Evolutionary conservation across 1,140 invertebrate genomes (phyloP).

Genomic region (Aphelenchoides besseyi): DNA sequence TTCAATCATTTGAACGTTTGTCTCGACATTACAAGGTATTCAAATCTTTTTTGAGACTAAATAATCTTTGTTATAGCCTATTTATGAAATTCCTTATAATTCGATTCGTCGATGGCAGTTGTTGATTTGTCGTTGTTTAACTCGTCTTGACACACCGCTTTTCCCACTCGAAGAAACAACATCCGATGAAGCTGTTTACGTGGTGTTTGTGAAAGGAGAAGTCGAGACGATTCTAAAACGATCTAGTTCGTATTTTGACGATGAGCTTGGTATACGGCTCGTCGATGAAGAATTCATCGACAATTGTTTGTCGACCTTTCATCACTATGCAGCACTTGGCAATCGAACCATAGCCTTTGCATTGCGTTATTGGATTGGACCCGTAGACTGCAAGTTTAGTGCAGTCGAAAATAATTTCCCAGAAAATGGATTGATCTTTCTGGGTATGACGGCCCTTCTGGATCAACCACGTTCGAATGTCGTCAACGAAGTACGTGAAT

Average conservation of each 20-base stretch:
- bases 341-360: slow-evolving; percentile 48
- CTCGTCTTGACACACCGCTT: slow-evolving; percentile 33
- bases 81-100: slow-evolving; percentile 24
- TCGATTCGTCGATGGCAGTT: slow-evolving; percentile 45
- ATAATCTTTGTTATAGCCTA: neutral
- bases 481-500: slow-evolving; percentile 41
- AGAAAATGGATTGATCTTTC: slow-evolving; percentile 37
- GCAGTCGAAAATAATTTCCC: slow-evolving; percentile 28
- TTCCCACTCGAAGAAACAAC: slow-evolving; percentile 22
- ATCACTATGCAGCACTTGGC: no score
- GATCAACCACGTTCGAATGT: slow-evolving; percentile 44
- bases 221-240: slow-evolving; percentile 30
- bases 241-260: slow-evolving; percentile 5
- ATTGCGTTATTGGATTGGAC: slow-evolving; percentile 41
- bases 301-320: slow-evolving; percentile 22
- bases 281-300: neutral
- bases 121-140: slow-evolving; percentile 29
- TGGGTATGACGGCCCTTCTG: slow-evolving; percentile 48
- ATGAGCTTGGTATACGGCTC: neutral
- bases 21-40: slow-evolving; percentile 7
- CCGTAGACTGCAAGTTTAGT: slow-evolving; percentile 22
- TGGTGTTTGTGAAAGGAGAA: slow-evolving; percentile 50
- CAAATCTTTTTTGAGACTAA: neutral
- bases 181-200: slow-evolving; percentile 17
- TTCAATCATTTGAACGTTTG: neutral